Base-by-base conservation (phyloP, 2,797 vertebrate genomes). In the Megalops cyprinoides region DNA sequence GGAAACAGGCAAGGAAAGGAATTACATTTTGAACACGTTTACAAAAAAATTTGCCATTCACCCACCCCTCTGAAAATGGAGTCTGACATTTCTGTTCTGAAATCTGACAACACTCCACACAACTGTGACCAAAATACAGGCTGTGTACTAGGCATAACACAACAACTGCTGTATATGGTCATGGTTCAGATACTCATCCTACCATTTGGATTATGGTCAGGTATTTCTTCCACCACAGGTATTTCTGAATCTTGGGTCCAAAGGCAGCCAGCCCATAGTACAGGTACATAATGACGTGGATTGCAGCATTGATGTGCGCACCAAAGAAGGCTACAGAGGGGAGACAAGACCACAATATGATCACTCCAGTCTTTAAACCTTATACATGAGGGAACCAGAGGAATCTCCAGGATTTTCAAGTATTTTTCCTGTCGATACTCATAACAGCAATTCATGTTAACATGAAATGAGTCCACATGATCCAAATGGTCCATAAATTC, bases 201-300 rank as follows among this genome's bases (percentile, higher is more conserved):
- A 99, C 97, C 95, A 99, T 88, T 87, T 99, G 98, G 84, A 99
- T 87, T 82, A 97, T 97, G 34, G 98, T 99, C 87, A 99, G 92
- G 87, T 99, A 99, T 53, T 93, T 90, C 87, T 99, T 99, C 98
- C 98, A 99, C 98, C 98, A 99, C 80, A 99, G 93, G 84, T 98
- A 99, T 79, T 96, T 98, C 89, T 98, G 97, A 94, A 99, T 95
- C 91, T 96, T 95, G 48, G 97, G 97, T 44, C 98, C 98, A 4
- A 98, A 91, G 0, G 97, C 97, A 75, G 97, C 94, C 89, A 99
- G 91, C 82, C 96, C 97, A 0, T 99, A 99, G 90, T 99, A 99
- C 0, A 94, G 94, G 84, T 99, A 99, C 98, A 99, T 99, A 81
- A 99, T 87, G 12, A 97, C 90, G 78, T 99, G 98, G 73, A 99